phyloP scores from a whole-genome alignment of 2,888 invertebrate genomes.

The Acronicta aceris region DNA sequence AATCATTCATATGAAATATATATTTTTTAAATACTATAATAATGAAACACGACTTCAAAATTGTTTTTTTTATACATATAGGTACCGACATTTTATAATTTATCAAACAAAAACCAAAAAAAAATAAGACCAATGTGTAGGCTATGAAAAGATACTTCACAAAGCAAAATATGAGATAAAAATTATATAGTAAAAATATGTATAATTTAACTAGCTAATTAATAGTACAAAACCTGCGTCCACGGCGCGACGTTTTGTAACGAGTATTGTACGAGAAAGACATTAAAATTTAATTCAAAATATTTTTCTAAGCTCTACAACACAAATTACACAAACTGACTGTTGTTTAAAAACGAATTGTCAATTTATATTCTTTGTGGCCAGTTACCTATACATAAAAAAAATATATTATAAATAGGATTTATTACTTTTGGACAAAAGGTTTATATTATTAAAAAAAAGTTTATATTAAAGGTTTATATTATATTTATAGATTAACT shows the following conservation, averaged over 20 bases:
- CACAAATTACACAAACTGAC: slow-evolving; percentile 8
- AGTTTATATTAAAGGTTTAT: too few relatives aligned
- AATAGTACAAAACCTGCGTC: slow-evolving; percentile 21
- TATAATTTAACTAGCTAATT: background rate
- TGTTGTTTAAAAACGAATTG: slow-evolving; percentile 12
- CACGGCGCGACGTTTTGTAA: slow-evolving; percentile 38
- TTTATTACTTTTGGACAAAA: background rate
- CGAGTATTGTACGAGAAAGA: slow-evolving; percentile 57
- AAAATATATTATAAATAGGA: slow-evolving; percentile 1
- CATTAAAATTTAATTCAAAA: slow-evolving; percentile 29
- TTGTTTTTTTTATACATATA: too few relatives aligned
- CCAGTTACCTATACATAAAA: background rate
- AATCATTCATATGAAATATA: too few relatives aligned
- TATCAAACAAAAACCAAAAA: too few relatives aligned
- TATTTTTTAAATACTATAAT: too few relatives aligned
- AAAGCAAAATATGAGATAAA: background rate
- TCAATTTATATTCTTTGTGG: slow-evolving; percentile 7
- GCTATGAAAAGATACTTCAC: background rate
- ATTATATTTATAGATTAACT: too few relatives aligned
- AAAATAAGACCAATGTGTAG: background rate
- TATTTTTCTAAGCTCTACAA: background rate
- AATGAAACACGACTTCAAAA: too few relatives aligned
- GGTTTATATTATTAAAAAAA: too few relatives aligned
- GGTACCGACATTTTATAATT: too few relatives aligned
- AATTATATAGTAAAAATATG: background rate